Evolutionary conservation across 1,140 invertebrate genomes (phyloP).

Genomic region (Phymorhynchus buccinoides): DNA sequence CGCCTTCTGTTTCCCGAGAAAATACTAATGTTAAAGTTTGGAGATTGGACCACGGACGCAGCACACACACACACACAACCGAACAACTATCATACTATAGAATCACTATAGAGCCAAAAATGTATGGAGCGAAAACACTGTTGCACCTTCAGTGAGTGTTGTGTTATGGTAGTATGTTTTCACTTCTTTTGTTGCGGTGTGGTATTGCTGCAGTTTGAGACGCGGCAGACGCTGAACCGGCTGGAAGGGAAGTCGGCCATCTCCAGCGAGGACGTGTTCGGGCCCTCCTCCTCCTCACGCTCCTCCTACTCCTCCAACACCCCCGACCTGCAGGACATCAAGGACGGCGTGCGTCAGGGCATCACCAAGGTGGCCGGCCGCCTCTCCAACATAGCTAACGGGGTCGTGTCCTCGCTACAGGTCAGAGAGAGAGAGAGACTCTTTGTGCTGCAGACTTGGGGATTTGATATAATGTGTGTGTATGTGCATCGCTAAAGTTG

Average conservation of each 20-base stretch:
- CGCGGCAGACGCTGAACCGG: slow-evolving; percentile 82
- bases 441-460: no score
- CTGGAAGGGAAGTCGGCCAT: slow-evolving; percentile 84
- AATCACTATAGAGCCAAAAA: no score
- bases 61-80: no score
- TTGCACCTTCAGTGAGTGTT: no score
- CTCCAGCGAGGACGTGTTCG: slow-evolving; percentile 96
- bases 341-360: slow-evolving; percentile 95
- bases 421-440: slow-evolving; percentile 71
- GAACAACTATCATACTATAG: no score
- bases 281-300: slow-evolving; percentile 67
- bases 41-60: no score
- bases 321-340: slow-evolving; percentile 93
- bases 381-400: slow-evolving; percentile 93
- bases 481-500: slow-evolving; percentile 97
- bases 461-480: no score
- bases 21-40: no score
- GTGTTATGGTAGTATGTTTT: no score
- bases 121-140: no score
- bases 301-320: slow-evolving; percentile 65
- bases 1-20: no score
- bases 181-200: no score
- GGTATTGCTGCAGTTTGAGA: slow-evolving; percentile 80
- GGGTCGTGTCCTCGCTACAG: slow-evolving; percentile 93
- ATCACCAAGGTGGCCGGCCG: slow-evolving; percentile 96